These are phyloP conservation scores for Nycticebus coucang DNA, from an alignment of 2,113 vertebrate species.

Conservation along the genomic window DNA sequence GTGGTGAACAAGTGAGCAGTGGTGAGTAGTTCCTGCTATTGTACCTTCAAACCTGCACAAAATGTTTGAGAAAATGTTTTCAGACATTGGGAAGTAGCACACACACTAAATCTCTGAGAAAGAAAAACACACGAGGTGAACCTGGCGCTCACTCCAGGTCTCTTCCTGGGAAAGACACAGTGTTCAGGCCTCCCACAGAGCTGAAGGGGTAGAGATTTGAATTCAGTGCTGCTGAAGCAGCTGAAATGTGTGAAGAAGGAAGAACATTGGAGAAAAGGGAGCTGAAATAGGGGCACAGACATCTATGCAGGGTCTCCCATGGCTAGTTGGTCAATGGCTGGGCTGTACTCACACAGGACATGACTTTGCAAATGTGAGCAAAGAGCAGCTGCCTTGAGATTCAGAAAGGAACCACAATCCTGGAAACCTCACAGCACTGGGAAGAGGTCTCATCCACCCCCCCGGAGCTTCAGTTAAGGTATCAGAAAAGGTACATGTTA, in stretches of 20 bases:
- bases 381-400: neutral
- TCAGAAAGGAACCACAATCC: neutral
- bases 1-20: no score
- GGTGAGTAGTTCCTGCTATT: no score
- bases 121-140: rapidly evolving
- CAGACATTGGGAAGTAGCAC: neutral
- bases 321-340: rapidly evolving
- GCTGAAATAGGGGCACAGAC: no score
- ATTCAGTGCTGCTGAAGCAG: neutral
- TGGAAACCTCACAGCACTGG: neutral
- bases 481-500: neutral
- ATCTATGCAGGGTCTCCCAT: rapidly evolving
- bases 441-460: neutral
- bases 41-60: neutral
- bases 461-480: neutral
- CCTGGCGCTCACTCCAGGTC: rapidly evolving
- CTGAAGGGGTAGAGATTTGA: neutral
- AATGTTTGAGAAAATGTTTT: no score
- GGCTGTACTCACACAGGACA: rapidly evolving
- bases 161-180: neutral
- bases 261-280: no score
- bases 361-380: neutral
- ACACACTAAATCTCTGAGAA: neutral
- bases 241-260: neutral
- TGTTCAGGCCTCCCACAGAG: rapidly evolving